Base-by-base conservation (phyloP, 2,888 invertebrate genomes). In the Andricus curvator region DNA sequence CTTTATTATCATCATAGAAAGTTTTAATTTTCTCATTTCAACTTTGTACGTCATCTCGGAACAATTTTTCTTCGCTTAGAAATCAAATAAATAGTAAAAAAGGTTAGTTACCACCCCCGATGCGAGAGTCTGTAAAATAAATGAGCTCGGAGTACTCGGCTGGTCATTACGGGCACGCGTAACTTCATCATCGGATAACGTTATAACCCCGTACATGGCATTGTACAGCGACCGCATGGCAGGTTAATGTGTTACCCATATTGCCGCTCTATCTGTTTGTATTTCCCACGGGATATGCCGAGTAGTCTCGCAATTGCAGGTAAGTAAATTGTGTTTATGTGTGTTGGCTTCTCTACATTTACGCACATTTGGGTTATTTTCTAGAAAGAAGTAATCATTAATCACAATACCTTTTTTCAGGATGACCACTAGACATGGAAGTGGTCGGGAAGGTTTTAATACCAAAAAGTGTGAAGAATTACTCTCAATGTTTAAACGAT, bases 191-290 rank as follows among this genome's bases (percentile, higher is more conserved):
- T 22, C 6, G 62, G 41, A 68, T 22, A 68, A 77, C 62, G 20
- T 8, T 44, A 44, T 1, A 62, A 67, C 48, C 62, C 68, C 68
- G 64, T 79, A 78, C 51, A 51, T 20, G 51, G 51, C 51, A 51
- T 51, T 51, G 51, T 9, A 51, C 51, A 9, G 51, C 20, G n/a
- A 51, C 51, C 51, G 2, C 51, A 51, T 25, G 41, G 64, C 41
- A 44, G 79, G 78, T 81, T 84, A 83, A 84, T 85, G 78, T 48
- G 82, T 78, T 80, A 64, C 79, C 68, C 82, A 79, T 83, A 81
- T 82, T 80, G 83, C 79, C 78, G 51, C 48, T 80, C 82, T 84
- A 82, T 81, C 84, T 82, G 82, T 83, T 84, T 84, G 83, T 82
- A 86, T 86, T 85, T 86, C 84, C 84, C 85, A 68, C 33, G 85